Evolutionary conservation across 2,888 invertebrate species (phyloP).

Genomic region (Agrilus cyanescens): DNA sequence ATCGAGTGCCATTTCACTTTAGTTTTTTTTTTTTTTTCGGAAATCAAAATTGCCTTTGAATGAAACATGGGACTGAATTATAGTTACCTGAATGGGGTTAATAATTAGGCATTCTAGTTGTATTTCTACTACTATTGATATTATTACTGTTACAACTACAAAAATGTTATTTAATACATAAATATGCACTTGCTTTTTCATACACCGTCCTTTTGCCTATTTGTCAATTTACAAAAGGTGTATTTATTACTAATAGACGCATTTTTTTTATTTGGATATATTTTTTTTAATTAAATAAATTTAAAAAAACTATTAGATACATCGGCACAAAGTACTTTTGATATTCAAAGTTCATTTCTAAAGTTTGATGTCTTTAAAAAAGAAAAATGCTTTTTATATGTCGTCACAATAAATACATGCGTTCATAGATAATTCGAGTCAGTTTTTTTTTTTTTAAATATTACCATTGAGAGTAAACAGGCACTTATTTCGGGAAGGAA

Average conservation of each 20-base stretch:
- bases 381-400: too few species aligned
- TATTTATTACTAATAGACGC: background rate
- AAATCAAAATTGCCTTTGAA: conserved; percentile 23
- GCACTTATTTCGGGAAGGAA: too few species aligned
- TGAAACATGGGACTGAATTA: conserved; percentile 26
- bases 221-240: conserved; percentile 7
- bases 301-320: background rate
- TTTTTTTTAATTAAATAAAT: background rate
- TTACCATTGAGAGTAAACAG: too few species aligned
- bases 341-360: conserved; percentile 11
- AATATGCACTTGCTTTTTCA: background rate
- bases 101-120: conserved; percentile 7
- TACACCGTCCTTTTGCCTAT: conserved; percentile 2
- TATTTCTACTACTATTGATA: background rate
- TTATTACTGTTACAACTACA: background rate
- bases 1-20: conserved; percentile 16
- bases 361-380: conserved; percentile 3
- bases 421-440: too few species aligned
- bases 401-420: too few species aligned
- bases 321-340: conserved; percentile 3
- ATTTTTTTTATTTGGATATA: background rate
- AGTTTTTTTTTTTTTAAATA: too few species aligned
- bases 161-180: background rate
- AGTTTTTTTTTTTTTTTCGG: conserved; percentile 11
- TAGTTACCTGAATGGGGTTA: conserved; percentile 26